Conservation (phyloP, 2,113 vertebrate genomes). For the Pampusana beccarii region DNA sequence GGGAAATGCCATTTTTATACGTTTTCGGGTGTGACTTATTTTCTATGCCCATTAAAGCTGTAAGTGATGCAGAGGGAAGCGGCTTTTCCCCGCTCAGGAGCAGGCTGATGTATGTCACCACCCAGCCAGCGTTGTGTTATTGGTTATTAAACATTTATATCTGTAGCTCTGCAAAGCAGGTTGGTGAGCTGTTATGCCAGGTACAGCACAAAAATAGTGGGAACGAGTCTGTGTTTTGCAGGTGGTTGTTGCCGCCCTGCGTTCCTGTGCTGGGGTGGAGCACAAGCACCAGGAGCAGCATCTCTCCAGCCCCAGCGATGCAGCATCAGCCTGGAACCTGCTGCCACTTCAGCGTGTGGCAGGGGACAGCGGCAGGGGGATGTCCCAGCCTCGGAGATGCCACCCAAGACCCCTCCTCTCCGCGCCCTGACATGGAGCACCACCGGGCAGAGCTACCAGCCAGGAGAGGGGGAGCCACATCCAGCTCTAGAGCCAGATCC, state of each 20-base stretch:
- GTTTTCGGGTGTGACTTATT: background rate
- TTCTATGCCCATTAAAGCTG: background rate
- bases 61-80: background rate
- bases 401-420: background rate
- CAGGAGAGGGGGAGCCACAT: fast-evolving
- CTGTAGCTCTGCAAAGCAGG: background rate
- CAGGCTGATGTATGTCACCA: background rate
- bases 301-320: background rate
- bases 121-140: background rate
- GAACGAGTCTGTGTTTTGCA: background rate
- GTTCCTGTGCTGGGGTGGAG: fast-evolving
- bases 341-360: no score
- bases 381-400: fast-evolving
- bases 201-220: fast-evolving
- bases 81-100: background rate
- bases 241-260: background rate
- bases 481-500: no score
- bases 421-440: fast-evolving
- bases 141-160: background rate
- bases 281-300: background rate
- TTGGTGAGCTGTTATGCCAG: background rate
- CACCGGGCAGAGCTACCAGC: fast-evolving
- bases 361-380: background rate
- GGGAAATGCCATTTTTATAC: background rate
- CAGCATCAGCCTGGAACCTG: background rate